Evolutionary conservation across 2,113 vertebrate genomes (phyloP), one percentile per base, ranked within the genome.

Genomic region (Dasyornis broadbenti): DNA sequence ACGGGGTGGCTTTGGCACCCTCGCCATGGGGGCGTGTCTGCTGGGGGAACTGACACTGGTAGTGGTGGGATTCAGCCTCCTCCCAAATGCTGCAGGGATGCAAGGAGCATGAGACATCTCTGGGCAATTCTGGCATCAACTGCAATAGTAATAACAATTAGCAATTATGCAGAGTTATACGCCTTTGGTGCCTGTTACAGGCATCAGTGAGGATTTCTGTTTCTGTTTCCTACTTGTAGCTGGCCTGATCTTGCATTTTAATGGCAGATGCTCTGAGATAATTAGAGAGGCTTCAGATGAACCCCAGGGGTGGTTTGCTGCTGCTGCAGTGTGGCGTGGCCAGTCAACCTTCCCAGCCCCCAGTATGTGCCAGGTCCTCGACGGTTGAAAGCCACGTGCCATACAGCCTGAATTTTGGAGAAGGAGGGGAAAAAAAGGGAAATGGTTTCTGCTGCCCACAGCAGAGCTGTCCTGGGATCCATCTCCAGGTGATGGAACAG

Each of bases 181-280:
- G 87, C 91, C 78, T 97, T 95, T 47, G 87, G 91, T 94, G 81
- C 73, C 78, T 82, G 37, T 86, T 92, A 85, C 50, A 91, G 85
- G 71, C 92, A 85, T 87, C 91, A 77, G 53, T 1, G 7, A 95
- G 60, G 92, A 93, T 87, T 44, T 93, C 90, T 92, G 89, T 45
- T 95, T 89, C 84, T 94, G 75, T 79, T 94, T 93, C 90, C 84
- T 93, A 89, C 95, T 95, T 87, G 95, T 92, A 94, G 89, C 91
- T 90, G 95, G 73, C 75, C 93, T 82, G 86, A 49, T 52, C 89
- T 85, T 59, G 66, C 71, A 35, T 91, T 89, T 91, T 77, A 91
- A 95, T 77, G 92, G 95, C 94, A 94, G 94, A 82, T 95, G 90
- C 91, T 96, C 27, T 12, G 60, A 78, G 94, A 84, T 92, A 94